Evolutionary conservation across 2,888 invertebrate genomes (phyloP).

Genomic region (Polylopha cassiicola): DNA sequence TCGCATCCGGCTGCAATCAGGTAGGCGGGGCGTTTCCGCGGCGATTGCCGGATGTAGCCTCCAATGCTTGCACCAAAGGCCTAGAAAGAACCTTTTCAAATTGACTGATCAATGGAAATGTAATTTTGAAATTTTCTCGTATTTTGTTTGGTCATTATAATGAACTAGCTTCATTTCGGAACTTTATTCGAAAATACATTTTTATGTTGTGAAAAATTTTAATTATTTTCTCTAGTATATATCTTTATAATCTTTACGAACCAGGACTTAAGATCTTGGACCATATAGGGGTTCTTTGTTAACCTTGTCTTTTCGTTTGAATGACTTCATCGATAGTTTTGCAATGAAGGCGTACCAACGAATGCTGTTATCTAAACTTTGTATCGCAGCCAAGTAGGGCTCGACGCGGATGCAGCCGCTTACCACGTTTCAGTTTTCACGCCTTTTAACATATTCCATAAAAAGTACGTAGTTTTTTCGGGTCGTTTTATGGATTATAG

Average conservation of each 20-base stretch:
- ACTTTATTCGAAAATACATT: no score
- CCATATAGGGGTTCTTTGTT: slow-evolving; percentile 25
- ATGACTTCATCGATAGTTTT: slow-evolving; percentile 15
- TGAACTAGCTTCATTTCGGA: no score
- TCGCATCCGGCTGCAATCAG: slow-evolving; percentile 62
- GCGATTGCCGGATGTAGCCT: slow-evolving; percentile 55
- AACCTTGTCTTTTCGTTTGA: slow-evolving; percentile 19
- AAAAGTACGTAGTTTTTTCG: not conserved
- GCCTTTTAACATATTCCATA: no score
- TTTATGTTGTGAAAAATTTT: no score
- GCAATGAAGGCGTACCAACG: slow-evolving; percentile 8
- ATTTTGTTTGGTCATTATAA: no score
- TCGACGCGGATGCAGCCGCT: slow-evolving; percentile 33
- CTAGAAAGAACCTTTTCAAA: slow-evolving; percentile 41
- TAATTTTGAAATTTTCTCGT: no score
- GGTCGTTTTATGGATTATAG: slow-evolving; percentile 24
- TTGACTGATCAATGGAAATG: not conserved
- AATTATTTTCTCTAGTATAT: no score
- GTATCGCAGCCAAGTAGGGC: slow-evolving; percentile 48
- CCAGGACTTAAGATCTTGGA: slow-evolving; percentile 18
- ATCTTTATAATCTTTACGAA: slow-evolving; percentile 21
- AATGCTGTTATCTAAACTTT: slow-evolving; percentile 25
- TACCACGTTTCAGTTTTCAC: slow-evolving; percentile 34
- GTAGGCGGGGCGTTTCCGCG: slow-evolving; percentile 63
- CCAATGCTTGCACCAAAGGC: slow-evolving; percentile 36